Evolutionary conservation across 2,888 invertebrate species (phyloP).

Genomic region (Metalampra italica): DNA sequence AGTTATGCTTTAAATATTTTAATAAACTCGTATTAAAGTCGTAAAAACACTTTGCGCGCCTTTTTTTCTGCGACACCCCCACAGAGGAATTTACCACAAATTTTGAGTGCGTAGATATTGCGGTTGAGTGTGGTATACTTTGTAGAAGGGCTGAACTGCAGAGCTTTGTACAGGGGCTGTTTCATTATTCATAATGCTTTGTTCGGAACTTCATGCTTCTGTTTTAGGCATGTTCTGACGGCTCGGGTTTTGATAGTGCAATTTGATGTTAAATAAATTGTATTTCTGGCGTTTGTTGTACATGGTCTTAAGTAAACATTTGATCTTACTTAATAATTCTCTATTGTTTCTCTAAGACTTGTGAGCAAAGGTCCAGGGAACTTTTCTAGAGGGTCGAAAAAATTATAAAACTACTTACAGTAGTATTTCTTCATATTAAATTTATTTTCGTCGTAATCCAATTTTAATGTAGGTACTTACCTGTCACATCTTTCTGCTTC

Average conservation of each 20-base stretch:
- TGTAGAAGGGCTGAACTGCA: too few relatives aligned
- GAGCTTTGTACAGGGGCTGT: slow-evolving; percentile 51
- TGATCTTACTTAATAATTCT: background rate
- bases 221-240: slow-evolving; percentile 57
- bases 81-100: slow-evolving; percentile 37
- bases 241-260: slow-evolving; percentile 24
- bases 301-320: background rate
- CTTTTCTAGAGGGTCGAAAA: too few relatives aligned
- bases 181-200: slow-evolving; percentile 77
- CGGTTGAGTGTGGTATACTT: slow-evolving; percentile 9
- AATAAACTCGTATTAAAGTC: slow-evolving; percentile 75
- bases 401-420: too few relatives aligned
- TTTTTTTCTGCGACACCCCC: slow-evolving; percentile 58
- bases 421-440: too few relatives aligned
- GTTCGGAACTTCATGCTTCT: slow-evolving; percentile 54
- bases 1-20: slow-evolving; percentile 76
- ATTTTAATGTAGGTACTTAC: too few relatives aligned
- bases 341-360: too few relatives aligned
- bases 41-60: slow-evolving; percentile 73
- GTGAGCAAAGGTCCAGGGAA: too few relatives aligned
- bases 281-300: background rate
- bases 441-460: too few relatives aligned
- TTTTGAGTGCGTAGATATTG: slow-evolving; percentile 25
- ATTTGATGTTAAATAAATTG: slow-evolving; percentile 7
- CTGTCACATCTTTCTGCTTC: too few relatives aligned